phyloP scores from a whole-genome alignment of 37 sponge, comb jelly and placozoan genomes.

The Tethya wilhelma region DNA sequence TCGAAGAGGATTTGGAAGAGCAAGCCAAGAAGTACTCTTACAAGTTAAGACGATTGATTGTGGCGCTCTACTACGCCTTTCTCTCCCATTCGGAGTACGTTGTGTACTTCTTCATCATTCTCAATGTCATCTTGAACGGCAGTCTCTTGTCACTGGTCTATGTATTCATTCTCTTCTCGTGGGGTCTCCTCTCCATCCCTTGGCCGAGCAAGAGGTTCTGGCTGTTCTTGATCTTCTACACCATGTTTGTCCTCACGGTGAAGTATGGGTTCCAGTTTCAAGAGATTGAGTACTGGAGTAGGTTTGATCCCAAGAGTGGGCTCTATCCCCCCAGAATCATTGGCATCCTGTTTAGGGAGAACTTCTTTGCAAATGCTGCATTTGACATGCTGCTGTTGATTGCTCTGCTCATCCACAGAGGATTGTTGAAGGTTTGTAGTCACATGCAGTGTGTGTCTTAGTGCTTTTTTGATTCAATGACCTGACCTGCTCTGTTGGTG shows the following conservation, averaged over 20 bases:
- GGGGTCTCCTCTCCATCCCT: slow-evolving; percentile 81
- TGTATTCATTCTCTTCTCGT: slow-evolving; percentile 58
- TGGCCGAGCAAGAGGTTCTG: slow-evolving; percentile 80
- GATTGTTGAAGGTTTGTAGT: slow-evolving; percentile 64
- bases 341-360: slow-evolving; percentile 35
- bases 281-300: slow-evolving; percentile 8
- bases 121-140: slow-evolving; percentile 67
- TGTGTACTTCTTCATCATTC: slow-evolving; percentile 68
- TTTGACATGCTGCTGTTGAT: slow-evolving; percentile 74
- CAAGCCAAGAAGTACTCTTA: slow-evolving; percentile 9
- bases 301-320: slow-evolving; percentile 3
- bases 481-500: too few species aligned
- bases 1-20: slow-evolving; percentile 13
- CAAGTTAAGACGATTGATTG: slow-evolving; percentile 12
- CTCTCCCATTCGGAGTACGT: slow-evolving; percentile 71
- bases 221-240: slow-evolving; percentile 68
- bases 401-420: slow-evolving; percentile 64
- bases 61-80: slow-evolving; percentile 63
- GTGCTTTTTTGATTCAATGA: neutral
- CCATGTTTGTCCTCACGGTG: slow-evolving; percentile 52
- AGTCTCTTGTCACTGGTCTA: slow-evolving; percentile 74
- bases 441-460: slow-evolving; percentile 1
- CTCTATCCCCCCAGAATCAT: slow-evolving; percentile 31
- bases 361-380: slow-evolving; percentile 44
- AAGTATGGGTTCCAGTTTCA: slow-evolving; percentile 75